Percentiles rank a stretch among this genome's conserved stretches.
Conservation (phyloP, 2,888 invertebrate genomes). For the Conistra vaccinii region DNA sequence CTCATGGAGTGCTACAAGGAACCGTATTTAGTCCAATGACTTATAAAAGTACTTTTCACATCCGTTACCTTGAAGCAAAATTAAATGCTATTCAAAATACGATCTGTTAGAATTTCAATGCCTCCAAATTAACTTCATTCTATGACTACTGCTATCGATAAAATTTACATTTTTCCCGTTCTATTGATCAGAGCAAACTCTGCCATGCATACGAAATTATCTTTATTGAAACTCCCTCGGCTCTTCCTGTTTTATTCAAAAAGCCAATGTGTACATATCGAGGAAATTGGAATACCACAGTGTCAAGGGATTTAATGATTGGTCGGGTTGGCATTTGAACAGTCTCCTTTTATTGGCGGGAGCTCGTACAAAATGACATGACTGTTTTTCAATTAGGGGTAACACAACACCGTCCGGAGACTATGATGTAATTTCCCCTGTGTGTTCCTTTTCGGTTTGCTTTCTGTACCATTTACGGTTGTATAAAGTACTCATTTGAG, state of each 20-base stretch:
- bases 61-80: neutral
- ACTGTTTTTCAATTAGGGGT: conserved; percentile 53
- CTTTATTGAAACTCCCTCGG: conserved; percentile 39
- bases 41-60: neutral
- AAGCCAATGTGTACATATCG: conserved; percentile 40
- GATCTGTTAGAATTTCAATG: conserved; percentile 24
- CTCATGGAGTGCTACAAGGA: neutral
- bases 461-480: conserved; percentile 16
- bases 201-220: conserved; percentile 55
- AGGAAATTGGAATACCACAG: conserved; percentile 38
- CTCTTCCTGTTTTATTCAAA: conserved; percentile 46
- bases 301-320: conserved; percentile 50
- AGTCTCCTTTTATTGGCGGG: conserved; percentile 41
- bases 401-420: conserved; percentile 37
- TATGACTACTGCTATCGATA: conserved; percentile 25
- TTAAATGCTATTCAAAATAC: conserved; percentile 4
- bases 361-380: conserved; percentile 41
- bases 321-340: conserved; percentile 23
- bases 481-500: neutral
- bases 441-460: conserved; percentile 34
- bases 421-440: conserved; percentile 50
- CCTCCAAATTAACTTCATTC: conserved; percentile 27
- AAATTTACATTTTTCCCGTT: conserved; percentile 43
- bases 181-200: conserved; percentile 32
- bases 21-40: neutral